Evolutionary conservation across 2,797 vertebrate species (phyloP).

Genomic region (Ataeniobius toweri): DNA sequence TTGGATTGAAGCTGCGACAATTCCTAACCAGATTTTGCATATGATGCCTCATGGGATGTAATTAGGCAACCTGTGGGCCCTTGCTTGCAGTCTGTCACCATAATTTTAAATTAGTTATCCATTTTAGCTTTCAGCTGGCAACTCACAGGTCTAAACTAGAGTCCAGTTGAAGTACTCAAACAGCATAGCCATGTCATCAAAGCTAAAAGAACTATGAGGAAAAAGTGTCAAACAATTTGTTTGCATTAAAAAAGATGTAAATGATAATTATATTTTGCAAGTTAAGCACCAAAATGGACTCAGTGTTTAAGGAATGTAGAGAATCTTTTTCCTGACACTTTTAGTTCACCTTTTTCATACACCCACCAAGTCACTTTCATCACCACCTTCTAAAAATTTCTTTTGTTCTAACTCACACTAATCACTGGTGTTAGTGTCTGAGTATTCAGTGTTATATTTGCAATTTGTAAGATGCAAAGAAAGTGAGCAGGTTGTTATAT

Average conservation of each 20-base stretch:
- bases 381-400: background rate
- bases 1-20: background rate
- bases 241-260: background rate
- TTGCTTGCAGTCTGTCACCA: background rate
- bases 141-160: background rate
- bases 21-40: background rate
- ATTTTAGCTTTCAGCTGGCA: background rate
- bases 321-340: background rate
- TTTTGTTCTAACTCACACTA: conserved; percentile 2
- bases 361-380: background rate
- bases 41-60: background rate
- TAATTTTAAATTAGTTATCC: background rate
- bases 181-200: background rate
- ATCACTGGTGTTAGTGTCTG: background rate
- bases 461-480: background rate
- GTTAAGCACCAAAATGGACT: background rate
- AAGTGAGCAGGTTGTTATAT: background rate
- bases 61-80: background rate
- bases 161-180: background rate
- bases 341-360: background rate
- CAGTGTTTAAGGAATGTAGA: background rate
- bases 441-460: background rate
- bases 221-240: background rate
- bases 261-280: background rate
- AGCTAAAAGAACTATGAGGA: background rate